phyloP scores from a whole-genome alignment of 2,888 invertebrate genomes.

The Caenorhabditis macrosperma region DNA sequence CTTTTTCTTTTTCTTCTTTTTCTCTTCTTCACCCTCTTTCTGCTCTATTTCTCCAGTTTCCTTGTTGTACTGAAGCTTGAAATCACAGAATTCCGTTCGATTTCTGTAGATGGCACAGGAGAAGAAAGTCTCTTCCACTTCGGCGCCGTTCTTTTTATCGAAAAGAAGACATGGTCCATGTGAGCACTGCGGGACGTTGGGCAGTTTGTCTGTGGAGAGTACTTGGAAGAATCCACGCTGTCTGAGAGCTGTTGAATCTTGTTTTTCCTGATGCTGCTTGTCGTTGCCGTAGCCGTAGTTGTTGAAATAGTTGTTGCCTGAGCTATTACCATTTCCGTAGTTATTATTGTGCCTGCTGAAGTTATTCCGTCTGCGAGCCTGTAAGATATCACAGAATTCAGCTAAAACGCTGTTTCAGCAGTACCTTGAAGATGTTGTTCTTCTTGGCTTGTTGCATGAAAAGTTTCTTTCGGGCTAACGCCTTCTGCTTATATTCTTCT shows the following conservation, averaged over 20 bases:
- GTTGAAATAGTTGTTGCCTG: neutral
- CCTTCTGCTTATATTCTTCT: constrained; percentile 42
- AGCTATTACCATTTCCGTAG: neutral
- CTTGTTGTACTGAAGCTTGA: constrained; percentile 28
- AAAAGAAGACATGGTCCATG: constrained; percentile 77
- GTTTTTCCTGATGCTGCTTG: neutral
- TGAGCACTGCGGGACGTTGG: constrained; percentile 62
- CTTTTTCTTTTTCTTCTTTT: constrained; percentile 46
- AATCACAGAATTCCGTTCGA: constrained; percentile 47
- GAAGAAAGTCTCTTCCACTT: constrained; percentile 61
- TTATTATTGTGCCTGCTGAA: constrained; percentile 18
- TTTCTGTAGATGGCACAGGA: constrained; percentile 74
- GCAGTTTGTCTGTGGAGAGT: constrained; percentile 55
- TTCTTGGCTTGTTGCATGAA: constrained; percentile 62
- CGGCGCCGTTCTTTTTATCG: constrained; percentile 57
- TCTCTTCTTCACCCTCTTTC: constrained; percentile 26
- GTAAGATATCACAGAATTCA: neutral
- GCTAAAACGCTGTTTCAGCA: no score
- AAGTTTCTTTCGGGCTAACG: constrained; percentile 60
- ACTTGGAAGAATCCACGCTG: constrained; percentile 62
- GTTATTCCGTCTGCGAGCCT: constrained; percentile 45
- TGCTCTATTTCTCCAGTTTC: constrained; percentile 41
- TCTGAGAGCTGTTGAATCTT: constrained; percentile 42
- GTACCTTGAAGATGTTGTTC: constrained; percentile 65
- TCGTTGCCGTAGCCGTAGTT: neutral